Percentiles rank a stretch among this genome's conserved stretches.
phyloP scores from a whole-genome alignment of 1,140 invertebrate species.

The Brachionus koreanus region DNA sequence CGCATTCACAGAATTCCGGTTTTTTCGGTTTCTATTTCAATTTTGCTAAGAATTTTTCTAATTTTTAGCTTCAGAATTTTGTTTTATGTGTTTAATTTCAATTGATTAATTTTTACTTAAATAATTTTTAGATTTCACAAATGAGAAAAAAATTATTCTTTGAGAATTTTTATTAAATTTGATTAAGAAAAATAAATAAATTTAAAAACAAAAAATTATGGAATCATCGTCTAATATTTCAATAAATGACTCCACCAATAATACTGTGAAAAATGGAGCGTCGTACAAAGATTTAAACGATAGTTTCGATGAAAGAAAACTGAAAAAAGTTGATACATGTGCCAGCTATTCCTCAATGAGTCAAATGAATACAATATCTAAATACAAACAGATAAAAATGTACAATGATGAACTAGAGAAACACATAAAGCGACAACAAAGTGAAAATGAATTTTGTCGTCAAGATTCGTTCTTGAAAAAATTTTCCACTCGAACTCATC shows the following conservation, averaged over 20 bases:
- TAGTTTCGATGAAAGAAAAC: not conserved
- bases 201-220: not conserved
- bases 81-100: too few relatives aligned
- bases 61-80: too few relatives aligned
- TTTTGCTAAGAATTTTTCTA: too few relatives aligned
- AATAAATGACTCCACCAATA: not conserved
- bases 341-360: not conserved
- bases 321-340: not conserved
- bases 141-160: too few relatives aligned
- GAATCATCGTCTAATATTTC: not conserved
- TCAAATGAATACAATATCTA: not conserved
- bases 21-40: too few relatives aligned
- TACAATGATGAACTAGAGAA: slow-evolving; percentile 14
- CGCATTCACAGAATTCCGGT: not conserved
- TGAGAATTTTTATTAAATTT: too few relatives aligned
- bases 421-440: slow-evolving; percentile 7
- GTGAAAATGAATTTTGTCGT: slow-evolving; percentile 54
- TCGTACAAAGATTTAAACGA: not conserved
- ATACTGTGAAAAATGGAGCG: not conserved
- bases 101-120: too few relatives aligned
- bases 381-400: slow-evolving; percentile 10
- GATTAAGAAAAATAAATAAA: too few relatives aligned
- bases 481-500: slow-evolving; percentile 78
- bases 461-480: slow-evolving; percentile 90
- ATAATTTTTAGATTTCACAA: too few relatives aligned